These are phyloP conservation scores for Apogon hyalosoma DNA, from an alignment of 2,797 vertebrate genomes.

Conservation along the genomic window DNA sequence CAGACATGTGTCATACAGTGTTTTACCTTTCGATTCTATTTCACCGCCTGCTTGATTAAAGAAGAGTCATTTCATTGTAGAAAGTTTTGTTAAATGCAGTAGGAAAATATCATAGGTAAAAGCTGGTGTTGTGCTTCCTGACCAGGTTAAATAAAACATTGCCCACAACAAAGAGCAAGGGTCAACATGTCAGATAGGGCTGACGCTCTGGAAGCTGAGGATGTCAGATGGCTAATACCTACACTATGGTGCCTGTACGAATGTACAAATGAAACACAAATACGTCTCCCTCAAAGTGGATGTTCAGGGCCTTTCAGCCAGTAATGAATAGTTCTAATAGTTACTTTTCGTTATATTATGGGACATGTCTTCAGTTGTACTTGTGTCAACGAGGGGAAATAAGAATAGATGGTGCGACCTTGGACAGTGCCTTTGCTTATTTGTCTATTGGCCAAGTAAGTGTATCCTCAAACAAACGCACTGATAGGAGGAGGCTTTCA, in stretches of 20 bases:
- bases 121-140: neutral
- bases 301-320: too few relatives aligned
- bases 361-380: too few relatives aligned
- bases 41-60: slow-evolving; percentile 2
- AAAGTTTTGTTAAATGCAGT: neutral
- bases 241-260: neutral
- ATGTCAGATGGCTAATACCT: too few relatives aligned
- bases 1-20: slow-evolving; percentile 13
- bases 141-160: neutral
- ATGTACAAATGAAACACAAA: neutral
- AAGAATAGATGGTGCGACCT: neutral
- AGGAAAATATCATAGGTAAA: neutral
- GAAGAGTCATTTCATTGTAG: neutral
- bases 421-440: neutral
- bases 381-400: neutral
- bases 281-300: too few relatives aligned
- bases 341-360: too few relatives aligned
- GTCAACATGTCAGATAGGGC: neutral
- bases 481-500: neutral
- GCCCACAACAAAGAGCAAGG: neutral
- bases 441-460: neutral
- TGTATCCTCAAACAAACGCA: neutral
- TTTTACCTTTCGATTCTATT: slow-evolving; percentile 9
- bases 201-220: too few relatives aligned
- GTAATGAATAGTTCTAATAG: too few relatives aligned